Base-by-base conservation (phyloP, 2,888 invertebrate species). In the Agrenia bidenticulata region DNA sequence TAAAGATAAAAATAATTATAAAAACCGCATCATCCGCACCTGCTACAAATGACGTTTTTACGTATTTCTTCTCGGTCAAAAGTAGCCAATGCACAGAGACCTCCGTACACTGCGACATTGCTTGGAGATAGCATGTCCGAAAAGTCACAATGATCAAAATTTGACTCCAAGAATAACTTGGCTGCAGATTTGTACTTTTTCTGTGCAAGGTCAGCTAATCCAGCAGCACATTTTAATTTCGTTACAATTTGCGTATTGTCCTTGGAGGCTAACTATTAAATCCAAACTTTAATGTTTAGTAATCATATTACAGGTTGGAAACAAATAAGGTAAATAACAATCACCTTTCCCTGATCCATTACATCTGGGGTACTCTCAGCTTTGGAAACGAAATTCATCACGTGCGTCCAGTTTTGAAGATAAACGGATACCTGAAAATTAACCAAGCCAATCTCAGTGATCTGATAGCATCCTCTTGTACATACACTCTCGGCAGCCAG, bases 31-130 rank as follows among this genome's bases (percentile, higher is more conserved):
- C 61, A 17, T 19, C 39, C 45, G 15, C 5, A 81, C 80, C 81
- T 81, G 78, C 81, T 82, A 79, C 90, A 89, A 80, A 95, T 94
- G 62, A 95, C 92, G 83, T 91, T 88, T 79, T 92, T 93, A 79
- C 97, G 94, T 77, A 99, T 83, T 80, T 98, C 97, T 64, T 89
- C 89, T 53, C 99, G 86, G 80, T 95, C 94, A 81, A 94, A 98
- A 0, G 97, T 95, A 55, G 99, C 99, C 70, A 99, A 83, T 23
- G 98, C 98, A 81, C 98, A 98, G 5, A 99, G 84, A 13, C 96
- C 95, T 61, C 97, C 98, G 81, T 98, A 99, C 76, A 94, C 88
- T n/a, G 98, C 98, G 55, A 99, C 91, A 83, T 98, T 98, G 79
- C 90, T 94, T 62, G 94, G 88, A 53, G 97, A 95, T 23, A 98